Base-by-base conservation (phyloP, 2,113 vertebrate genomes). In the Myotis lucifugus region DNA sequence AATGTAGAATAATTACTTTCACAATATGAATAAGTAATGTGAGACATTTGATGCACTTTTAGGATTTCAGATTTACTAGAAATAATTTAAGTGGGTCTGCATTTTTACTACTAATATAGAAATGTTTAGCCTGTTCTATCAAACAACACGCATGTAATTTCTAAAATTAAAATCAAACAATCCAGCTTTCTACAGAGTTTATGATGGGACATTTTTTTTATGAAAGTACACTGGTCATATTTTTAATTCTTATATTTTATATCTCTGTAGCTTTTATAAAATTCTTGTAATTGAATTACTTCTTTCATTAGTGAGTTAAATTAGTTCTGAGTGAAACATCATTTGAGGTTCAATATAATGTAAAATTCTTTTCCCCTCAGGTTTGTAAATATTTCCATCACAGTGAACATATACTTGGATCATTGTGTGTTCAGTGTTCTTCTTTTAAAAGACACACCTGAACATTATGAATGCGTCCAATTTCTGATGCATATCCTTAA, bases 91-190 rank as follows among this genome's bases (percentile, higher is more conserved):
- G 56, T 92, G 40, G 40, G 42, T 46, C 70, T 95, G 61, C n/a
- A 64, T 70, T 93, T 91, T 93, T 94, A 92, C 83, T 95, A n/a
- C n/a, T 72, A 73, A 87, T 23, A 34, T 81, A n/a, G 89, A 94
- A 88, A 88, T 69, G 21, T 46, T 78, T 27, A 87, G 14, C 29
- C 5, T 56, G 61, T 66, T 83, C 61, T 86, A n/a, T 27, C 23
- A 93, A 70, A 94, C 8, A 61, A 74, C 37, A 78, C 59, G 92
- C 37, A 27, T 64, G 48, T 83, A 85, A 54, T 83, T 76, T 61
- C 37, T 94, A 46, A 52, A 37, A 52, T 76, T 85, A 89, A 76
- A 90, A 42, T 93, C n/a, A 78, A 88, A 19, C 8, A 59, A 10
- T 73, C 19, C 29, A 93, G 8, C n/a, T 86, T 90, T 59, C 64